Evolutionary conservation across 2,797 vertebrate genomes (phyloP), one percentile per base, ranked within the genome.

Genomic region (Anguilla megastoma): DNA sequence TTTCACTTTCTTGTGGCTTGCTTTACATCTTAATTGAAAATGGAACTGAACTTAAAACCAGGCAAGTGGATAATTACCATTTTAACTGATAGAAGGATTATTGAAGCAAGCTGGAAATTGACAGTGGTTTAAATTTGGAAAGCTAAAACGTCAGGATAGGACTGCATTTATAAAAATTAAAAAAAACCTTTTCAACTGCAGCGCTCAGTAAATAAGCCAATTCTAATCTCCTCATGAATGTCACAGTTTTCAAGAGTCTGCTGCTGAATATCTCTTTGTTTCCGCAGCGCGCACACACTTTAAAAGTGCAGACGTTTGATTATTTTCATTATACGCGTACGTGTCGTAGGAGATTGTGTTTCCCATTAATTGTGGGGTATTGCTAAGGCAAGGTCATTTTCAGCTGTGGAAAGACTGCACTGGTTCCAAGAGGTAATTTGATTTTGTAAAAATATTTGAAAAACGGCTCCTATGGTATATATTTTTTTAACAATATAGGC

Each of bases 301-400:
- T 85, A 88, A 90, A 79, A 88, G 85, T 66, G 80, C 79, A 69
- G 88, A 89, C 88, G 84, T 89, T 89, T 91, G 56, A 69, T 66
- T 88, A 60, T 82, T 45, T 88, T 86, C 56, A 69, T 45, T 45
- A 45, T 45, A 45, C 41, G 41, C n/a, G 21, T 33, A 33, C 45
- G 54, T 18, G 21, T 69, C 18, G 36, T 24, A 63, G 56, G 24
- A 82, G 56, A 66, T 45, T 30, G 18, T 21, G 36, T 88, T 88
- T 82, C 74, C 27, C n/a, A 30, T 86, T 74, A 86, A 33, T 86
- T 24, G 30, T 50, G 58, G 33, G 30, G 24, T 21, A 1, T 85
- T 84, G 66, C 48, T 84, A 76, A n/a, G 66, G 30, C 83, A 56
- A 74, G 60, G 48, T 71, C 56, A 85, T 88, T 48, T 74, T 86